phyloP scores from a whole-genome alignment of 2,113 vertebrate genomes.

The Silurus meridionalis region DNA sequence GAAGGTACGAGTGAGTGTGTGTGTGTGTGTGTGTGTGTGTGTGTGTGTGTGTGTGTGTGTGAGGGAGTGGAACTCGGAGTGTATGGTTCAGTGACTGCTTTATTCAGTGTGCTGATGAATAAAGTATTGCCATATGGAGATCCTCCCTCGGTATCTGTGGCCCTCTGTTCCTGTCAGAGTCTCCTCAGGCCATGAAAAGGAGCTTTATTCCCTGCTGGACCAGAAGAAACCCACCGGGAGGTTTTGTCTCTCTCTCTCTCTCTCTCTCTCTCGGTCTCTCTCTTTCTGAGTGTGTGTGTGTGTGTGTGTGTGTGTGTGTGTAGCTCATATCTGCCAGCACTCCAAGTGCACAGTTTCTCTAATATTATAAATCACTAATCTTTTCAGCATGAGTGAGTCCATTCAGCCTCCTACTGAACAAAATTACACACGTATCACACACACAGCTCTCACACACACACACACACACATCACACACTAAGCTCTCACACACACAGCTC shows the following conservation, averaged over 20 bases:
- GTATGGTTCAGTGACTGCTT: constrained; percentile 42
- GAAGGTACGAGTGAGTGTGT: background rate
- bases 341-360: constrained; percentile 37
- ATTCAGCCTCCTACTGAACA: constrained; percentile 44
- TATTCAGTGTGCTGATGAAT: constrained; percentile 26
- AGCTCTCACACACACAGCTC: too few species aligned
- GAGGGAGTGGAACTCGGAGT: background rate
- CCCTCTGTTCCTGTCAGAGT: constrained; percentile 46
- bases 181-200: constrained; percentile 40
- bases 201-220: constrained; percentile 44
- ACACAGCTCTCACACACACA: too few species aligned
- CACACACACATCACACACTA: too few species aligned
- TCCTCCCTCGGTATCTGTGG: constrained; percentile 44
- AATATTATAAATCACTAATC: constrained; percentile 49
- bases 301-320: background rate
- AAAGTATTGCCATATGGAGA: constrained; percentile 51
- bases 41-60: constrained; percentile 1
- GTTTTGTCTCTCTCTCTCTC: background rate
- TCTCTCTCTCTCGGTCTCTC: too few species aligned
- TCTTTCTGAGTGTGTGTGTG: background rate
- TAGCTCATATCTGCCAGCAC: background rate
- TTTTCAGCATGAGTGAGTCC: constrained; percentile 38
- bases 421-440: constrained; percentile 44
- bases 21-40: background rate
- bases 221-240: constrained; percentile 44